Conservation (phyloP, 2,113 vertebrate species). For the Pogonocichla stellata region DNA sequence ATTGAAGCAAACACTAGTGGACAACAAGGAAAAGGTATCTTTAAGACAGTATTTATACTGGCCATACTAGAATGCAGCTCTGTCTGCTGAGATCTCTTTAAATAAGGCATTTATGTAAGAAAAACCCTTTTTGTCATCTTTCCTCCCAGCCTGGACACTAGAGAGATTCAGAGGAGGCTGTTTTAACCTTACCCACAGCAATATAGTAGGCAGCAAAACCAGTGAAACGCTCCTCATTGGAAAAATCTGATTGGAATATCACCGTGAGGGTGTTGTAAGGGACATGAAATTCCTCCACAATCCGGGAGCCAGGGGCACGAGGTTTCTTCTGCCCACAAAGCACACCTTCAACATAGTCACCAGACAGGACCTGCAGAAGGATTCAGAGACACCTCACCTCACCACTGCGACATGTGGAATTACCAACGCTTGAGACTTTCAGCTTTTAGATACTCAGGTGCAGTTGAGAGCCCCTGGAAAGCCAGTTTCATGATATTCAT, state of each 20-base stretch:
- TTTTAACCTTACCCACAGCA: conserved; percentile 77
- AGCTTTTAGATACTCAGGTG: neutral
- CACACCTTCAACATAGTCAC: conserved; percentile 43
- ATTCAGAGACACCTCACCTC: neutral
- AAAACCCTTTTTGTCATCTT: neutral
- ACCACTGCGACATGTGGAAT: neutral
- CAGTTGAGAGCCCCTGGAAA: neutral
- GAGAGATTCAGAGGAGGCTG: neutral
- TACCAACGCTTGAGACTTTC: neutral
- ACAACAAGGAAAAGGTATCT: neutral
- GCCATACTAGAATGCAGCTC: neutral
- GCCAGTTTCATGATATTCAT: neutral
- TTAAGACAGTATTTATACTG: neutral
- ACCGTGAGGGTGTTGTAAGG: conserved; percentile 76
- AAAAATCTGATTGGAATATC: conserved; percentile 86
- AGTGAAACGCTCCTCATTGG: conserved; percentile 83
- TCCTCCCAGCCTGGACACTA: neutral
- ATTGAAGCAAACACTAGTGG: neutral
- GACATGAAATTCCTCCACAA: conserved; percentile 78
- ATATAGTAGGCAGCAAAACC: conserved; percentile 88
- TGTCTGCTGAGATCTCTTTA: neutral
- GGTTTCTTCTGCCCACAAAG: conserved; percentile 80
- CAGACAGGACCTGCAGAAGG: conserved; percentile 75
- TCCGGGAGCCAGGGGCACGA: conserved; percentile 48
- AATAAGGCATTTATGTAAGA: neutral